Percentiles rank a stretch among this genome's conserved stretches.
phyloP scores from a whole-genome alignment of 2,888 invertebrate species.

The Dendrolimus pini region DNA sequence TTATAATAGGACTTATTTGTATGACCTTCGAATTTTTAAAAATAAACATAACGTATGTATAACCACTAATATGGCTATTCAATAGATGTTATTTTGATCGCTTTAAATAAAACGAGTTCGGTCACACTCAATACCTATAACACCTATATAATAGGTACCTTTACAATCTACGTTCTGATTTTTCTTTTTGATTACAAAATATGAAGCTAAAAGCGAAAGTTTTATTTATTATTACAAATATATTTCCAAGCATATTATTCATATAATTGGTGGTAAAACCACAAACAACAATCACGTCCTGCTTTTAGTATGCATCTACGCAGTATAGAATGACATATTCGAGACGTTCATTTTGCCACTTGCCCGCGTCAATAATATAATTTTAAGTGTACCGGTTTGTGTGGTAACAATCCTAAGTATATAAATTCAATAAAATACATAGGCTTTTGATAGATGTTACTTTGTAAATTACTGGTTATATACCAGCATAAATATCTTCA shows the following conservation, averaged over 20 bases:
- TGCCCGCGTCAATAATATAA: conserved; percentile 55
- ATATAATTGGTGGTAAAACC: conserved; percentile 28
- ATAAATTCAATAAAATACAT: conserved; percentile 41
- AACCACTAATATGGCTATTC: too few species aligned
- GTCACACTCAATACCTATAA: too few species aligned
- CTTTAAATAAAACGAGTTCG: too few species aligned
- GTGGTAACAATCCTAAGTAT: conserved; percentile 35
- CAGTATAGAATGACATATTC: too few species aligned
- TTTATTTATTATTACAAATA: conserved; percentile 1
- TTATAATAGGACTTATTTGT: too few species aligned
- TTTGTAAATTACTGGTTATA: neutral
- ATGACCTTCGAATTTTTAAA: too few species aligned
- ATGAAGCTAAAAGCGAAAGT: conserved; percentile 1
- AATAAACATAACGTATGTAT: too few species aligned
- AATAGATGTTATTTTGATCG: too few species aligned
- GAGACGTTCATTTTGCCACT: conserved; percentile 12
- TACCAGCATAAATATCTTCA: too few species aligned
- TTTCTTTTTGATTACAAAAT: neutral
- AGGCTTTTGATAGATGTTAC: conserved; percentile 9
- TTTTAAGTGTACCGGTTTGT: conserved; percentile 65
- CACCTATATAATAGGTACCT: neutral
- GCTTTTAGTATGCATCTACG: conserved; percentile 8
- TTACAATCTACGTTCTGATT: neutral
- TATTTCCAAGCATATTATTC: conserved; percentile 17
- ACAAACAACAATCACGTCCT: conserved; percentile 17